Evolutionary conservation across 1,140 invertebrate species (phyloP).

Genomic region (Caenorhabditis latens): DNA sequence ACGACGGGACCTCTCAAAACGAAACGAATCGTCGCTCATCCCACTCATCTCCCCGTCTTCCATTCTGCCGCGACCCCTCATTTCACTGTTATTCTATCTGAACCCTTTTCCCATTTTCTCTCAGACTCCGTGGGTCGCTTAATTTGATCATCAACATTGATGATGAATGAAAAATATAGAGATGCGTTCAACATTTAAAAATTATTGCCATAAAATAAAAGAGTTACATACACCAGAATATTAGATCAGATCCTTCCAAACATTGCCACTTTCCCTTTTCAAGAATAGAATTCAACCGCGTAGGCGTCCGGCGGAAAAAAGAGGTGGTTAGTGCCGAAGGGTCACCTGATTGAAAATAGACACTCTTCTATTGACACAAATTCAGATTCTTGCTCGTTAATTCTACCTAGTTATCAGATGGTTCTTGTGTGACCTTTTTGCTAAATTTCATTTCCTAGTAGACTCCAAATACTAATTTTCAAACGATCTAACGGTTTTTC

Average conservation of each 20-base stretch:
- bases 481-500: no score
- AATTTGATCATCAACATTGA: no score
- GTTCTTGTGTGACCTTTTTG: background rate
- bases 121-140: no score
- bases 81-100: background rate
- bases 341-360: conserved; percentile 47
- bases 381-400: background rate
- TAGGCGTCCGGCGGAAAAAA: conserved; percentile 2
- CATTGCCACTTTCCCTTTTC: background rate
- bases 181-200: background rate
- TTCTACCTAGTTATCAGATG: background rate
- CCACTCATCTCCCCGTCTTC: background rate
- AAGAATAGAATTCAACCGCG: conserved; percentile 36
- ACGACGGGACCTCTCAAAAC: conserved; percentile 5
- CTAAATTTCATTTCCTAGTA: no score
- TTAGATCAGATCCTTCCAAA: conserved; percentile 46
- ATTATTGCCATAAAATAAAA: background rate
- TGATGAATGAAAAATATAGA: background rate
- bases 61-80: background rate
- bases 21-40: background rate
- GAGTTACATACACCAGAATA: conserved; percentile 54
- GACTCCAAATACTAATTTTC: no score
- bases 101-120: no score
- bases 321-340: background rate
- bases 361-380: background rate